Evolutionary conservation across 2,113 vertebrate species (phyloP).

Genomic region (Cyphomyrus discorhynchus): DNA sequence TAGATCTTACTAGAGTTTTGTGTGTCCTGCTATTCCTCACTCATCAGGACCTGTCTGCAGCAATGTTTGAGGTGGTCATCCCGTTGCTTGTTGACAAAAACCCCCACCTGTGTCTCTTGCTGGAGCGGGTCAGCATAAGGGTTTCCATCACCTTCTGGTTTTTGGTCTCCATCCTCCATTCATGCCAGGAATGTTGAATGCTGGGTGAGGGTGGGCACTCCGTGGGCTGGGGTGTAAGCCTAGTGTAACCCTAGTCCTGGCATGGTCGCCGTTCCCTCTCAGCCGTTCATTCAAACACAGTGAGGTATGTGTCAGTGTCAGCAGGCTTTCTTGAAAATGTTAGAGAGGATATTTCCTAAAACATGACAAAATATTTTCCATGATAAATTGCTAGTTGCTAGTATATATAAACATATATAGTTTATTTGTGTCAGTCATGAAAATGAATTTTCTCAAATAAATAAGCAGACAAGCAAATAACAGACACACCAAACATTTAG

Average conservation of each 20-base stretch:
- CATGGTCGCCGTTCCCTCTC: background rate
- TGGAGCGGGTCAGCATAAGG: background rate
- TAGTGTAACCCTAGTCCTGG: background rate
- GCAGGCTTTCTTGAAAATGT: background rate
- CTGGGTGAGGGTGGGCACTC: background rate
- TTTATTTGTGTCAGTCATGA: background rate
- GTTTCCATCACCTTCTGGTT: background rate
- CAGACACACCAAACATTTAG: background rate
- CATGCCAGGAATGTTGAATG: background rate
- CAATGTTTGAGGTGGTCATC: background rate
- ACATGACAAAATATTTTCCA: background rate
- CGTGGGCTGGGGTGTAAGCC: background rate
- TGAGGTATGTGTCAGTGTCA: background rate
- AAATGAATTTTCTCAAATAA: background rate
- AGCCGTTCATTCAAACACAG: background rate
- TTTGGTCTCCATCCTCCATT: background rate
- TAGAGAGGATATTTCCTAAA: background rate
- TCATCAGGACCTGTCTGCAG: background rate
- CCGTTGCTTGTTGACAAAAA: background rate
- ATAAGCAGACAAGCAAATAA: background rate
- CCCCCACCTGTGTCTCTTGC: background rate
- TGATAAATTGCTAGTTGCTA: background rate
- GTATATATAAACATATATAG: background rate
- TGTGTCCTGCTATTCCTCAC: background rate
- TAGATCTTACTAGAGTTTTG: background rate